Base-by-base conservation (phyloP, 1,140 invertebrate species). In the Fopius arisanus region DNA sequence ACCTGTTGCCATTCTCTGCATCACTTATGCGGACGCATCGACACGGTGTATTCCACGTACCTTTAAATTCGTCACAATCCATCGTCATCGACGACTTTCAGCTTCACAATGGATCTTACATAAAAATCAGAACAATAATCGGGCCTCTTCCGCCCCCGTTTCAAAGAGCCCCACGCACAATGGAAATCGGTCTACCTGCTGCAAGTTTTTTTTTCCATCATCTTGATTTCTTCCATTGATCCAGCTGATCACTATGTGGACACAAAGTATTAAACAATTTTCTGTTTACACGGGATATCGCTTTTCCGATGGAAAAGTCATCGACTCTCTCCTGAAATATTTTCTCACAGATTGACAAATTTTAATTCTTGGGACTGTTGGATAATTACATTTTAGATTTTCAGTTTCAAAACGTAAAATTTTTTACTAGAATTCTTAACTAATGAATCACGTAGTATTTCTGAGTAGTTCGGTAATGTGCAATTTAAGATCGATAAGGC, bases 1-100 rank as follows among this genome's bases (percentile, higher is more conserved):
- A 84, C 83, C 84, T 86, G 82, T 82, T 74, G 72, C 62, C 29
- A 74, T 78, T 37, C 14, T 48, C 37, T 68, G 9, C 9, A 37
- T 62, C 81, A 83, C 83, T 73, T 79, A 79, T 81, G 78, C 72
- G 19, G 43, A 51, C n/a, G 7, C 43, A 51, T 51, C 19, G 43
- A 51, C 43, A 51, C 19, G n/a, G 6, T 14, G 43, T 51, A 5
- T 51, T n/a, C 7, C 43, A 51, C 43, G 43, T 51, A 51, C 43
- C 43, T 51, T 51, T 51, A 14, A 51, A 51, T 51, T 51, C 43
- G 19, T 51, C 43, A 51, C 43, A 51, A 51, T 51, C 19, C 43
- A 51, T 19, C 43, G 1, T 21, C n/a, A 51, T 51, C 19, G 43
- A 51, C 19, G 14, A 51, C 43, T 51, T 14, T 16, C 1, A 1